Base-by-base conservation (phyloP, 2,797 vertebrate species). In the Poeciliopsis infans region DNA sequence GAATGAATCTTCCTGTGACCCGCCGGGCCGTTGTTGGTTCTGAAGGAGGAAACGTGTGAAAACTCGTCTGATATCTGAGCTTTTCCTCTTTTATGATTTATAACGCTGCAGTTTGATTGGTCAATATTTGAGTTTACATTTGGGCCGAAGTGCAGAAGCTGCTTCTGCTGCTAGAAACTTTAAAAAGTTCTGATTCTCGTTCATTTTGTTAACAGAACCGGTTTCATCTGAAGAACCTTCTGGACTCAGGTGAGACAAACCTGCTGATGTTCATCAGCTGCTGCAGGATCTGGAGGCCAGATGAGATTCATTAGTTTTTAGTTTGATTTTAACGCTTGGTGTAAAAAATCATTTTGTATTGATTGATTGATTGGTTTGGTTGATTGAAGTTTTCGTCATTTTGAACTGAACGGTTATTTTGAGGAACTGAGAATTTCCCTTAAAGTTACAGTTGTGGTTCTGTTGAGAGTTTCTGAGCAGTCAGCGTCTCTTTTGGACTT, bases 111-210 rank as follows among this genome's bases (percentile, higher is more conserved):
- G 36, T 39, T 41, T 31, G 2, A 28, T 23, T 46, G 36, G 71
- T 79, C 73, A 87, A 84, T 87, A 49, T 80, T 81, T 83, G 71
- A 79, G 73, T 36, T 20, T 10, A 36, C 61, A 10, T 64, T 23
- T 7, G 16, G 33, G 61, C 36, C 16, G 7, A 36, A 39, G 61
- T 36, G 8, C 61, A 66, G 61, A 39, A 61, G 13, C 5, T 7
- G 57, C 28, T 61, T 33, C 31, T 13, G 13, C 15, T 31, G 1
- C 5, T 28, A 59, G 23, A 31, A 59, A 31, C 16, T 47, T 25
- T 3, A 53, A 53, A 53, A 53, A 1, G 53, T 57, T 59, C n/a
- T n/a, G 11, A 28, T 57, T 25, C 7, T 23, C 0, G 8, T 31
- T 59, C 28, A 31, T 6, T 11, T 59, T 5, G n/a, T 31, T 6